Base-by-base conservation (phyloP, 2,797 vertebrate genomes). In the Eutrigla gurnardus region DNA sequence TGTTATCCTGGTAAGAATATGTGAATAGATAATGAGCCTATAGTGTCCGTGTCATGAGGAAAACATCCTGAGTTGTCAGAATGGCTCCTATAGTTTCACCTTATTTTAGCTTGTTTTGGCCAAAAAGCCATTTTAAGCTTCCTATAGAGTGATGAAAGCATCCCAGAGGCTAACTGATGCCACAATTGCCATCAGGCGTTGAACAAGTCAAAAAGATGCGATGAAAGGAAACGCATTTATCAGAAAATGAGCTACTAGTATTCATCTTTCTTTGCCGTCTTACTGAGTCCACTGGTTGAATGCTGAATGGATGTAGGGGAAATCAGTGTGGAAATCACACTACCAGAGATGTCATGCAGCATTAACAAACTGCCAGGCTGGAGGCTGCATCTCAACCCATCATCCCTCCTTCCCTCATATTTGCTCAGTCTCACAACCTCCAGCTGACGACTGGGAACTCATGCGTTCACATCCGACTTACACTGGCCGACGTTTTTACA, bases 371-470 rank as follows among this genome's bases (percentile, higher is more conserved):
- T 10, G 50, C 53, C 45, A 2, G 3, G 66, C 75, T 72, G 64
- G 15, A 35, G 75, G 68, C 74, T 17, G 65, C 63, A 7, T 54
- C 62, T 64, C 74, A 12, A 37, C 61, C 61, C 70, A 42, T 58
- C 73, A n/a, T n/a, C 35, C 42, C 5, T 70, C 59, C 1, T 45
- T 70, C 77, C 11, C 67, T 82, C 78, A 55, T 36, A 46, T 78
- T 77, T 43, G 59, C 66, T 74, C 69, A 33, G 53, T 37, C 65
- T 74, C 49, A 71, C 62, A 25, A 65, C 62, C 57, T 3, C 0
- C 4, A 42, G 74, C 70, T 2, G 65, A 60, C 57, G 10, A 3
- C 36, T 4, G 70, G 63, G 54, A 75, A 10, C 25, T 67, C 37
- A 1, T 1, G 72, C 45, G n/a, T 60, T 75, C 46, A 35, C 6